These are phyloP conservation scores for Chondrosia reniformis DNA, from an alignment of 37 sponge, comb jelly and placozoan genomes.

Conservation along the genomic window DNA sequence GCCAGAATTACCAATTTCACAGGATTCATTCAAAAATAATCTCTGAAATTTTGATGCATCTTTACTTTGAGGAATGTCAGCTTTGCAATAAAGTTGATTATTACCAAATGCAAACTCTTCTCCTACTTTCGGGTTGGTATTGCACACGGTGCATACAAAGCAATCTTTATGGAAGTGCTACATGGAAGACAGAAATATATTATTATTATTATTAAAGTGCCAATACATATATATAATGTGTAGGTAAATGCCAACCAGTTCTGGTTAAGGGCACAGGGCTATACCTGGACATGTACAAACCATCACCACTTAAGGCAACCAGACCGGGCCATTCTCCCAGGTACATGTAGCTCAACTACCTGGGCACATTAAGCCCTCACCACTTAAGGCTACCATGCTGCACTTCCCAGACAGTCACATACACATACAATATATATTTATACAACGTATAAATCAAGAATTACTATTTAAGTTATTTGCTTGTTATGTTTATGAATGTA, in stretches of 20 bases:
- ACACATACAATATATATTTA: too few relatives aligned
- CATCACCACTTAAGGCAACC: not conserved
- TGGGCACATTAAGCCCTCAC: too few relatives aligned
- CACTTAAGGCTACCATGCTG: too few relatives aligned
- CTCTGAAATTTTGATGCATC: too few relatives aligned
- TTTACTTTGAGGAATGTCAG: not conserved
- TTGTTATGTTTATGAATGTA: not conserved
- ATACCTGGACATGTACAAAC: too few relatives aligned
- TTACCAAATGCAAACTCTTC: conserved; percentile 56
- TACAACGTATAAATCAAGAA: too few relatives aligned
- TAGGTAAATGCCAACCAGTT: too few relatives aligned
- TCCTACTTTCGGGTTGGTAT: conserved; percentile 38
- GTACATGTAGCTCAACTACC: not conserved
- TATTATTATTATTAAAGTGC: not conserved
- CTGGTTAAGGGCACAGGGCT: too few relatives aligned
- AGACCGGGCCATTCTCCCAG: not conserved
- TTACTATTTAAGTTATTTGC: too few relatives aligned
- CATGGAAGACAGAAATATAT: not conserved
- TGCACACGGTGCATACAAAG: conserved; percentile 69
- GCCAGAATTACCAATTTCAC: too few relatives aligned
- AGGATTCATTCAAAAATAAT: too few relatives aligned
- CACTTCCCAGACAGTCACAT: too few relatives aligned
- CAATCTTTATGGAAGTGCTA: conserved; percentile 74
- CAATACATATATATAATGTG: not conserved
- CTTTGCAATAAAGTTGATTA: conserved; percentile 48